Evolutionary conservation across 2,797 vertebrate species (phyloP).

Genomic region (Enteromius anoplus): DNA sequence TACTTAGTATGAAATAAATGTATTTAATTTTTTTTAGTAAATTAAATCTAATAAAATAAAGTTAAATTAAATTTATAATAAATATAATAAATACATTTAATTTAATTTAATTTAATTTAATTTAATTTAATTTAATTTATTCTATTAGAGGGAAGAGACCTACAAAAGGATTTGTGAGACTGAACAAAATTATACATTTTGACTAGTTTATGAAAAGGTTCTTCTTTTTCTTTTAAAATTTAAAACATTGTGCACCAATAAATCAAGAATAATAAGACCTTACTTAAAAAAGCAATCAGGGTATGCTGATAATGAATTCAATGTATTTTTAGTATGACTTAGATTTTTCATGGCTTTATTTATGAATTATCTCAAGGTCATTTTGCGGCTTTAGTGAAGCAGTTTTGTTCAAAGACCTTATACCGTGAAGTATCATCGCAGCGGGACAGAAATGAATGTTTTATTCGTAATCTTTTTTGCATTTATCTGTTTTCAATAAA

Average conservation of each 20-base stretch:
- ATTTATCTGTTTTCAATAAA: slow-evolving; percentile 13
- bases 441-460: background rate
- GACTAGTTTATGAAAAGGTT: background rate
- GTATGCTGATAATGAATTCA: background rate
- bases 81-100: too few species aligned
- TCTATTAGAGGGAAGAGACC: background rate
- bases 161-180: background rate
- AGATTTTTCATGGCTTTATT: background rate
- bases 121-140: too few species aligned
- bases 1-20: too few species aligned
- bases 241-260: background rate
- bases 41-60: too few species aligned
- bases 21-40: too few species aligned
- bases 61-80: too few species aligned
- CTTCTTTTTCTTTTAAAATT: background rate
- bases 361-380: background rate
- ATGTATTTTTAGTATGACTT: background rate
- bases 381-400: background rate
- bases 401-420: background rate
- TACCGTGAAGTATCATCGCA: background rate
- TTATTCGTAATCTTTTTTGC: background rate
- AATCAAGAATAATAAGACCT: background rate
- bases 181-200: background rate
- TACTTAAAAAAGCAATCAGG: background rate
- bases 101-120: too few species aligned